These are phyloP conservation scores for Oostethus manadensis DNA, from an alignment of 2,113 vertebrate species.

Conservation along the genomic window DNA sequence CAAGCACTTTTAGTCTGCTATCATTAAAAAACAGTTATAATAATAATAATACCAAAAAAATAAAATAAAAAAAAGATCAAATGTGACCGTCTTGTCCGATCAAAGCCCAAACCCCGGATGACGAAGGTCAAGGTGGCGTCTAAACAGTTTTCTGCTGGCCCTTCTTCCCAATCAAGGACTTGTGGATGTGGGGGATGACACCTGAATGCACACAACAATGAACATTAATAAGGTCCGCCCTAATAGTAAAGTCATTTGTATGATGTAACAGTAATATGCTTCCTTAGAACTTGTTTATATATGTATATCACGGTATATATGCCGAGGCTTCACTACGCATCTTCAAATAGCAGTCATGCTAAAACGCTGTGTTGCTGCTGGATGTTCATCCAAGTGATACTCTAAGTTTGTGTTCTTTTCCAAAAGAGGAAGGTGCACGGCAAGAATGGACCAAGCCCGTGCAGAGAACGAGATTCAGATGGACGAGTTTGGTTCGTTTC, in stretches of 20 bases:
- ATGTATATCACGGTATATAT: no score
- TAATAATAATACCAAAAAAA: constrained; percentile 41
- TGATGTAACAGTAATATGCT: not conserved
- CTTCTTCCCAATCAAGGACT: constrained; percentile 98
- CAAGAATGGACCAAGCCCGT: no score
- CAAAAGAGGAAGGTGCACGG: no score
- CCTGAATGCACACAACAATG: constrained; percentile 73
- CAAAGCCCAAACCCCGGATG: constrained; percentile 67
- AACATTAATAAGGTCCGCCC: not conserved
- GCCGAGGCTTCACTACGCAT: no score
- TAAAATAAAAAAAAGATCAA: constrained; percentile 59
- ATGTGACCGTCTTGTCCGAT: constrained; percentile 68
- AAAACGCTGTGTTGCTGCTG: no score
- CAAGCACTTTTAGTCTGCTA: constrained; percentile 74
- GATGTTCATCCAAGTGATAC: no score
- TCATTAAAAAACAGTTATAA: constrained; percentile 58
- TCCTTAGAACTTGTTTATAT: no score
- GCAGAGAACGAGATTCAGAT: no score
- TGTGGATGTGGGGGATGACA: constrained; percentile 98
- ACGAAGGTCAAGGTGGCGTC: constrained; percentile 49
- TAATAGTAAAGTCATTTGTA: no score
- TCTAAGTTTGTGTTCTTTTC: no score
- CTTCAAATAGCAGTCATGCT: no score
- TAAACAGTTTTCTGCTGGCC: constrained; percentile 98
- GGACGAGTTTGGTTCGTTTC: no score